Conservation (phyloP, 2,797 vertebrate genomes). For the Phrynocephalus vlangalii region DNA sequence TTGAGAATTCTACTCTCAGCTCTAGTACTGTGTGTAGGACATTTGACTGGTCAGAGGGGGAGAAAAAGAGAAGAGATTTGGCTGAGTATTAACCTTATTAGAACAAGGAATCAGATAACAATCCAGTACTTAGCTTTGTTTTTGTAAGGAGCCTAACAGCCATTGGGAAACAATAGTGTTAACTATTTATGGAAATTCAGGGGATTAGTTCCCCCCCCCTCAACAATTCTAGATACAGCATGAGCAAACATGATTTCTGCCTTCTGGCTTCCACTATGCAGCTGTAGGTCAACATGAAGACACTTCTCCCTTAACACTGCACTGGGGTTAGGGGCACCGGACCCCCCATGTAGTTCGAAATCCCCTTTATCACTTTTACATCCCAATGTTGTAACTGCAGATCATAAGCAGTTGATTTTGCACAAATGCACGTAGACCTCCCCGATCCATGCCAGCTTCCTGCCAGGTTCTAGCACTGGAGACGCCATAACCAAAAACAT, state of each 20-base stretch:
- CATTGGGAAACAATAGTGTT: not conserved
- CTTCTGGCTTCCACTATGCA: not conserved
- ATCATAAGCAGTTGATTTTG: not conserved
- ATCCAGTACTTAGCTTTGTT: not conserved
- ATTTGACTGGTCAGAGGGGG: too few species aligned
- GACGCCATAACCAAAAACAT: too few species aligned
- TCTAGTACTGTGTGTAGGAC: not conserved
- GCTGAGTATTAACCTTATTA: not conserved
- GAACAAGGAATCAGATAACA: not conserved
- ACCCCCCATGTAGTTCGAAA: too few species aligned
- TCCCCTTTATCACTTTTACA: too few species aligned
- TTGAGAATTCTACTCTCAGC: not conserved
- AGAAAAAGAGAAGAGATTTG: not conserved
- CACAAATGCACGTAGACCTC: too few species aligned
- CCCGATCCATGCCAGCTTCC: too few species aligned
- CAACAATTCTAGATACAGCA: not conserved
- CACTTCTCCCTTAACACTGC: too few species aligned
- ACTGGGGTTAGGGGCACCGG: too few species aligned
- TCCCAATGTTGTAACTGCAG: too few species aligned
- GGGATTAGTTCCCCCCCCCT: too few species aligned
- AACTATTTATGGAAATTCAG: not conserved
- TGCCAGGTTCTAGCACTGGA: too few species aligned
- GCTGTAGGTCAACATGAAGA: too few species aligned
- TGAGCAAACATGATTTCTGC: not conserved
- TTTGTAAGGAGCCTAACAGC: not conserved